Percentiles rank a stretch among this genome's conserved stretches.
Conservation (phyloP, 1,140 invertebrate genomes). For the Rhizoglyphus robini region DNA sequence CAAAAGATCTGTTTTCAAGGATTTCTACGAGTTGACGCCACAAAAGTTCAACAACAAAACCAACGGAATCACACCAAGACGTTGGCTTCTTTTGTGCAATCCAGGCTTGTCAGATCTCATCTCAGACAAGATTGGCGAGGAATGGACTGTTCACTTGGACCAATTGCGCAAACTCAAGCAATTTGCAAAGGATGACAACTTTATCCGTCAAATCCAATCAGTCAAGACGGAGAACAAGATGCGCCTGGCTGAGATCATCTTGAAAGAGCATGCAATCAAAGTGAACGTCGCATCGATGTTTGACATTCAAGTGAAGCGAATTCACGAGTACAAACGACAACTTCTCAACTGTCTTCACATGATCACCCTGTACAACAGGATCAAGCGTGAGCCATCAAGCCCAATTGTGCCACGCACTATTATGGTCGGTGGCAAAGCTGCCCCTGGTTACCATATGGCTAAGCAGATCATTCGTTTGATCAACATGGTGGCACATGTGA, state of each 20-base stretch:
- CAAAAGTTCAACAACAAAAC: constrained; percentile 99
- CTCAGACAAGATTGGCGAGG: constrained; percentile 92
- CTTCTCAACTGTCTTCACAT: constrained; percentile 90
- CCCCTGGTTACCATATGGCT: too few relatives aligned
- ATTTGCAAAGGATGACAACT: too few relatives aligned
- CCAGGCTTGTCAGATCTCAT: constrained; percentile 54
- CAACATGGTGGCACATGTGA: constrained; percentile 74
- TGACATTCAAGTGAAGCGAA: constrained; percentile 91
- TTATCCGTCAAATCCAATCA: constrained; percentile 74
- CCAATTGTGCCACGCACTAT: constrained; percentile 77
- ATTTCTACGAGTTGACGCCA: constrained; percentile 88
- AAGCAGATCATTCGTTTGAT: constrained; percentile 98
- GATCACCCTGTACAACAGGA: constrained; percentile 92
- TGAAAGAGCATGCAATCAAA: constrained; percentile 74
- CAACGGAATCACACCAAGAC: constrained; percentile 47
- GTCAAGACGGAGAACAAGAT: constrained; percentile 97
- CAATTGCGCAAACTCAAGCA: constrained; percentile 68
- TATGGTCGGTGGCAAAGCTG: constrained; percentile 89
- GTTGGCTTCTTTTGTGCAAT: constrained; percentile 47
- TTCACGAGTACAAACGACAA: too few relatives aligned
- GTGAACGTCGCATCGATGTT: constrained; percentile 90
- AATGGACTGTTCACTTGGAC: constrained; percentile 85
- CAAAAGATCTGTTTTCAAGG: constrained; percentile 70
- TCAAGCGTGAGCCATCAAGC: constrained; percentile 75
- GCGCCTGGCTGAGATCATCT: constrained; percentile 65